These are phyloP conservation scores for Drosophila parvula DNA, from an alignment of 1,140 invertebrate species.

Conservation along the genomic window DNA sequence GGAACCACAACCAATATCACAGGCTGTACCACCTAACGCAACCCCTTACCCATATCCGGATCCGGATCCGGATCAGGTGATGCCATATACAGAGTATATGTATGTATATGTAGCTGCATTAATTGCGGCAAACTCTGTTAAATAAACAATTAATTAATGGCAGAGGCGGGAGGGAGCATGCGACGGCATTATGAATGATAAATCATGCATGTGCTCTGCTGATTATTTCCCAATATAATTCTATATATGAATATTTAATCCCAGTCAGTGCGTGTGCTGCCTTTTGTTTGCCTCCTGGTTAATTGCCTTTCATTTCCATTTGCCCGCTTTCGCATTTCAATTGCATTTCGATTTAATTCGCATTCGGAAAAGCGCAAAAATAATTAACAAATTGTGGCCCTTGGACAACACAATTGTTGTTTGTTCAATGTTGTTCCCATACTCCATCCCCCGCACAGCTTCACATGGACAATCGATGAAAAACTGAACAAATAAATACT, in stretches of 20 bases:
- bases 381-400: constrained; percentile 19
- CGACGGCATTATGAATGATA: constrained; percentile 37
- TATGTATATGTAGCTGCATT: too few relatives aligned
- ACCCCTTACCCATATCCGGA: background rate
- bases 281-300: constrained; percentile 22
- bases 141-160: constrained; percentile 54
- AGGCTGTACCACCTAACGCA: too few relatives aligned
- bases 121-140: constrained; percentile 42
- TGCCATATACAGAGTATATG: too few relatives aligned
- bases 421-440: background rate
- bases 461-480: background rate
- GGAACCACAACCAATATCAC: constrained; percentile 1
- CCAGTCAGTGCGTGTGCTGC: background rate
- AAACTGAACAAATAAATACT: background rate
- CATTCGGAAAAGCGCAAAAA: constrained; percentile 1
- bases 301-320: constrained; percentile 32
- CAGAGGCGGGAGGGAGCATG: constrained; percentile 12
- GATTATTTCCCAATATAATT: constrained; percentile 36
- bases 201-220: constrained; percentile 37
- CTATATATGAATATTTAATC: constrained; percentile 48
- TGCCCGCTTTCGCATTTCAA: background rate
- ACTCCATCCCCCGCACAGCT: background rate
- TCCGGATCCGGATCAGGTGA: constrained; percentile 22
- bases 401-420: constrained; percentile 6
- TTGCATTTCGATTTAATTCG: constrained; percentile 5